These are phyloP conservation scores for Hypsibius dujardini DNA, from an alignment of 1,140 invertebrate genomes.

Conservation along the genomic window DNA sequence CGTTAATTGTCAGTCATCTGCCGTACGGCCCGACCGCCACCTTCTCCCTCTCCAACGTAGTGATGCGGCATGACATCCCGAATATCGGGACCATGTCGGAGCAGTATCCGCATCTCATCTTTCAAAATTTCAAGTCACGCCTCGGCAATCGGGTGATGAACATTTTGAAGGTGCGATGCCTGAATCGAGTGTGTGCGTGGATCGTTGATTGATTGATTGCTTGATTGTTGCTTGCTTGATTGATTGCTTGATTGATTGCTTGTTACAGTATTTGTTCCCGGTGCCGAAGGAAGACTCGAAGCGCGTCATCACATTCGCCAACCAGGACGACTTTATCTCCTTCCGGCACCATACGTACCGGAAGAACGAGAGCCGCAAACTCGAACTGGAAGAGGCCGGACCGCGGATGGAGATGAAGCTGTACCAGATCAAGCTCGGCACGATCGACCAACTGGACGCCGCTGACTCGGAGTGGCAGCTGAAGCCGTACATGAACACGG, in stretches of 20 bases:
- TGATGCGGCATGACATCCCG: constrained; percentile 95
- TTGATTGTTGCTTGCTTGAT: too few species aligned
- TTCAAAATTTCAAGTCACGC: constrained; percentile 82
- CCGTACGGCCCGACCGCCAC: constrained; percentile 95
- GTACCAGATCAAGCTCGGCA: constrained; percentile 90
- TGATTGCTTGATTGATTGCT: too few species aligned
- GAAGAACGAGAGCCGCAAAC: constrained; percentile 50
- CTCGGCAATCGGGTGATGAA: constrained; percentile 60
- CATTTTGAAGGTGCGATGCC: constrained; percentile 48
- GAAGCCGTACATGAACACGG: constrained; percentile 89
- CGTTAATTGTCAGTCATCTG: constrained; percentile 75
- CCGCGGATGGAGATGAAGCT: constrained; percentile 86
- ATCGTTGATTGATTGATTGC: too few species aligned
- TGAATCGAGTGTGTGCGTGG: too few species aligned
- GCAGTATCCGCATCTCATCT: constrained; percentile 89
- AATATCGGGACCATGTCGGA: constrained; percentile 91
- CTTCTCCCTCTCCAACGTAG: constrained; percentile 79
- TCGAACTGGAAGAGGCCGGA: constrained; percentile 77
- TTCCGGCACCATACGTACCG: constrained; percentile 88
- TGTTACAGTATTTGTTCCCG: constrained; percentile 55
- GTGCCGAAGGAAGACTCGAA: constrained; percentile 84
- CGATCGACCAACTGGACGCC: constrained; percentile 61
- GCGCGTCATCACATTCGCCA: constrained; percentile 72
- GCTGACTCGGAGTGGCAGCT: constrained; percentile 88
- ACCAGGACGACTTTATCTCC: constrained; percentile 87